A percentile compares a stretch with the other conserved stretches of the same genome.
phyloP scores from a whole-genome alignment of 2,113 vertebrate genomes.

The Brachyistius frenatus region DNA sequence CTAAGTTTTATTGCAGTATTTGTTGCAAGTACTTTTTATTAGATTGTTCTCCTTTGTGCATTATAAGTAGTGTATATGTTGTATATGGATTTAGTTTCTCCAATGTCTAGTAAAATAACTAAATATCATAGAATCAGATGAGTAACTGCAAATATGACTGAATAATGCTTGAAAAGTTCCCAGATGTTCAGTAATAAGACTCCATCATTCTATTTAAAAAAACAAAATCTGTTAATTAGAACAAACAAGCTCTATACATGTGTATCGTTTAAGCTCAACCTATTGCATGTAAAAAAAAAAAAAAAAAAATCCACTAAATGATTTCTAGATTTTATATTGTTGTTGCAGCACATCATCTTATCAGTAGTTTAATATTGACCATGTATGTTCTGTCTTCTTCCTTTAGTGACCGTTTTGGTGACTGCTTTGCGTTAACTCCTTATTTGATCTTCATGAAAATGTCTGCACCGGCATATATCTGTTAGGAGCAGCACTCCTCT shows the following conservation, averaged over 20 bases:
- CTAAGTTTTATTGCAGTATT: neutral
- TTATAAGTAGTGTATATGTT: neutral
- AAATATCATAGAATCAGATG: neutral
- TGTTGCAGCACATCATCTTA: neutral
- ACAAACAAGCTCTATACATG: no score
- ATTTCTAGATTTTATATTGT: slow-evolving; percentile 5
- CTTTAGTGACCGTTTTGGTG: slow-evolving; percentile 4
- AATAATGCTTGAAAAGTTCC: neutral
- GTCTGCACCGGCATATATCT: slow-evolving; percentile 42
- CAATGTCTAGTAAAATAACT: neutral
- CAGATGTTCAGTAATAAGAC: neutral
- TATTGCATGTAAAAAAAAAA: neutral
- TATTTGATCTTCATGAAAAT: slow-evolving; percentile 66
- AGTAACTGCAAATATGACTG: neutral
- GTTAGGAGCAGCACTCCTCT: slow-evolving; percentile 48
- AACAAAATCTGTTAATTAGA: no score
- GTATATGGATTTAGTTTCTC: neutral
- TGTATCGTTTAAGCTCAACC: neutral
- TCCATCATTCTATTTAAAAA: no score
- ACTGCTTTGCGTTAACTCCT: slow-evolving; percentile 35
- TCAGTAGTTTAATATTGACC: neutral
- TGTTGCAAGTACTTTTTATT: neutral
- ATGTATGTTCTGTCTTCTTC: slow-evolving; percentile 3
- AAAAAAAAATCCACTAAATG: neutral
- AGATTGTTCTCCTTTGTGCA: neutral